Conservation (phyloP, 2,113 vertebrate species). For the Rhinoptilus africanus region DNA sequence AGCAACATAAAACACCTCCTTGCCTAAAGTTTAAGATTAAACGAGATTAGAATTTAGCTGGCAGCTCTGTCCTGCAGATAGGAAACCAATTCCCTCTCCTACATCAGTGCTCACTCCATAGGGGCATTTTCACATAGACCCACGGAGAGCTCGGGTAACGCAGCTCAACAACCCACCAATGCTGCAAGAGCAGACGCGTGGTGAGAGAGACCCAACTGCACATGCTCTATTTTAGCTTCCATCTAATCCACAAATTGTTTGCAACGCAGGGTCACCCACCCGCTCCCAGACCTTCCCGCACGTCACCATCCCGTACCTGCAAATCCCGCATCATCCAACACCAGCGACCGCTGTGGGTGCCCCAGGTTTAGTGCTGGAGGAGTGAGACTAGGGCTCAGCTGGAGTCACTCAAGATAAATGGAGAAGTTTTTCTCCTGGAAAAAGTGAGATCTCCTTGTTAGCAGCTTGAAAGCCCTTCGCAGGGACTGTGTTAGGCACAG, state of each 20-base stretch:
- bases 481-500: background rate
- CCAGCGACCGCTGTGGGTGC: background rate
- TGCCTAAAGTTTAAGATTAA: background rate
- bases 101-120: fast-evolving
- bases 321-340: fast-evolving
- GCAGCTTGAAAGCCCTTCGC: background rate
- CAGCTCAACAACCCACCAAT: background rate
- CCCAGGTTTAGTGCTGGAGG: background rate
- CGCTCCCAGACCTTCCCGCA: background rate
- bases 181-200: fast-evolving
- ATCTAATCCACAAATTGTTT: background rate
- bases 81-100: background rate
- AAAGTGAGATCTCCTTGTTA: background rate
- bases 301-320: background rate
- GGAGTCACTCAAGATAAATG: background rate
- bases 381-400: background rate
- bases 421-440: background rate
- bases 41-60: background rate
- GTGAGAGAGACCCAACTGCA: background rate
- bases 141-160: background rate
- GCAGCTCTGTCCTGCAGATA: background rate
- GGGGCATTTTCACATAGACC: fast-evolving
- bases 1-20: background rate
- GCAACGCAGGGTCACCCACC: fast-evolving
- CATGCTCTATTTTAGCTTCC: background rate